These are phyloP conservation scores for Alosa alosa DNA, from an alignment of 2,113 vertebrate genomes.

Conservation along the genomic window DNA sequence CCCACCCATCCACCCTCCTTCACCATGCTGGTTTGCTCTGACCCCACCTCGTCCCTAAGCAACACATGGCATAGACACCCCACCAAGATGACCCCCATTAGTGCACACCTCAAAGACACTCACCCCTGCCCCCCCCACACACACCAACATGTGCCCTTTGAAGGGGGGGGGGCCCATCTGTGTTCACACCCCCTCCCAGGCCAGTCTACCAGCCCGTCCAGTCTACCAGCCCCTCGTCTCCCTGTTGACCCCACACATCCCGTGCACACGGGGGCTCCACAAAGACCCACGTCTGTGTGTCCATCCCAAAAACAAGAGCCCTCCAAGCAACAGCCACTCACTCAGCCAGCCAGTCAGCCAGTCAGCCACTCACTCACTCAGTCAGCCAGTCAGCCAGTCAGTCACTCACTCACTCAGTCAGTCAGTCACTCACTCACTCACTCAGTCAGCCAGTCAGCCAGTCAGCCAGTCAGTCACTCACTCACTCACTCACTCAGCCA, in stretches of 20 bases:
- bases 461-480: no score
- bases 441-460: no score
- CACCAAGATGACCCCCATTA: neutral
- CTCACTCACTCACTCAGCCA: no score
- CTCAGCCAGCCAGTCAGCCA: neutral
- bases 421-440: no score
- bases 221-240: conserved; percentile 42
- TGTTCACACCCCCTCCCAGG: conserved; percentile 30
- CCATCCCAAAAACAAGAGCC: conserved; percentile 63
- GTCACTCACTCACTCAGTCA: no score
- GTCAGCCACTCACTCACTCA: neutral
- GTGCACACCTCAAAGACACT: neutral
- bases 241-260: conserved; percentile 29
- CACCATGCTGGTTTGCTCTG: neutral
- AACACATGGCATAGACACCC: neutral
- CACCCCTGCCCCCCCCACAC: conserved; percentile 35
- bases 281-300: conserved; percentile 57
- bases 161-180: neutral
- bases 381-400: no score
- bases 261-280: conserved; percentile 26
- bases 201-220: neutral
- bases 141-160: neutral
- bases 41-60: neutral
- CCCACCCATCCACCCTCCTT: neutral
- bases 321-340: conserved; percentile 55